Evolutionary conservation across 2,888 invertebrate genomes (phyloP), one percentile per base, ranked within the genome.

Genomic region (Ptychoptera albimana): DNA sequence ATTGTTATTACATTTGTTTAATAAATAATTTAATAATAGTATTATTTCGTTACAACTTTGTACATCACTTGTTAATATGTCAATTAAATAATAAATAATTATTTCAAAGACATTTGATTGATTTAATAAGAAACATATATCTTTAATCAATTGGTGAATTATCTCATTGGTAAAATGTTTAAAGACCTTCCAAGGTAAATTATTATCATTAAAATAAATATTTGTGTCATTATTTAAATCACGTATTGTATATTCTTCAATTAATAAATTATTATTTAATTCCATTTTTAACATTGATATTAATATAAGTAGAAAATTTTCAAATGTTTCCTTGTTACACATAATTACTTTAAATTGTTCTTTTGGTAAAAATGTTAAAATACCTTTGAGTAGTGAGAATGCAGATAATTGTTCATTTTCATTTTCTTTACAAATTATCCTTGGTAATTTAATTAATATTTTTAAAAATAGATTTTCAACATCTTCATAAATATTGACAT

Each of bases 331-430:
- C 2, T 56, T 54, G 30, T 60, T 70, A 46, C 71, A 64, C 37
- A 85, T 64, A 23, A 80, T 63, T 8, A 64, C 56, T 23, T 72
- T 69, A 13, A 83, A 63, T 48, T 72, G 70, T 52, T 72, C 67
- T 12, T 68, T 60, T 8, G 70, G 70, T 42, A 85, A 61, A 43
- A 77, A 60, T 43, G 66, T 61, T 10, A 84, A 55, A 59, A 83
- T 82, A 3, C 83, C 84, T 49, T 74, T 71, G 1, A 85, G 52
- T 41, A 79, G 71, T 54, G 76, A 73, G 39, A 86, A 59, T 6
- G 73, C 71, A 0, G 73, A 64, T 16, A 76, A 57, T 57, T 83
- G 82, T 51, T 76, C 71, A 2, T 54, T 57, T 23, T 74, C 71
- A 53, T 81, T 82, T 73, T 74, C 72, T 54, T 77, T 77, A 52